Conservation (phyloP, 2,888 invertebrate genomes). For the Spisula subtruncata region DNA sequence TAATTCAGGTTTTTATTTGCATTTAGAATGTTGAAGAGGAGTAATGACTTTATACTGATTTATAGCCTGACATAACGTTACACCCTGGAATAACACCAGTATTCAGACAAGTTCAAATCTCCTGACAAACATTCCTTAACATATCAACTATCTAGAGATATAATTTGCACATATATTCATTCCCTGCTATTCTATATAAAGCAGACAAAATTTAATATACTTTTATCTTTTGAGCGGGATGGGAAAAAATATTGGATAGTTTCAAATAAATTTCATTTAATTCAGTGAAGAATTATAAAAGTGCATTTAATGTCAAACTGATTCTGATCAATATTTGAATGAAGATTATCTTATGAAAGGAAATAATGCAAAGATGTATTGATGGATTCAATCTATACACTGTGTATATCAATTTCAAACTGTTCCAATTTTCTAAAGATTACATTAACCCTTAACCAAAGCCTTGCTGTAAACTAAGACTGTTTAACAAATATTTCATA, state of each 20-base stretch:
- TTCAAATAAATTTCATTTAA: background rate
- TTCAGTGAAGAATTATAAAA: background rate
- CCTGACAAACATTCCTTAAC: background rate
- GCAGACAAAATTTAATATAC: background rate
- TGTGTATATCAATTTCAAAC: conserved; percentile 24
- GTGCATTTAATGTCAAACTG: background rate
- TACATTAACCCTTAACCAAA: background rate
- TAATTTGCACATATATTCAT: background rate
- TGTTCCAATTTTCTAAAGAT: background rate
- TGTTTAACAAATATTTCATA: background rate
- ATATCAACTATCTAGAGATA: background rate
- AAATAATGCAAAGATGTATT: background rate
- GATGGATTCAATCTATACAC: background rate
- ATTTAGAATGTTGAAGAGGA: too few relatives aligned
- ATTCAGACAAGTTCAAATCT: background rate
- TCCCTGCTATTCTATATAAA: background rate
- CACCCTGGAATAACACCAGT: background rate
- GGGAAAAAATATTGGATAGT: background rate
- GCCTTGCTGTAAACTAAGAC: background rate
- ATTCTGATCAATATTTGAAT: background rate
- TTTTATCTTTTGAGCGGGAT: background rate
- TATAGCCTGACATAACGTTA: too few relatives aligned
- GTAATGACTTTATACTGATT: too few relatives aligned
- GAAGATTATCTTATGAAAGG: background rate
- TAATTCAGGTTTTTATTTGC: too few relatives aligned